Percentiles rank a stretch among this genome's conserved stretches.
Evolutionary conservation across 2,888 invertebrate species (phyloP).

Genomic region (Agonopterix subpropinquella): DNA sequence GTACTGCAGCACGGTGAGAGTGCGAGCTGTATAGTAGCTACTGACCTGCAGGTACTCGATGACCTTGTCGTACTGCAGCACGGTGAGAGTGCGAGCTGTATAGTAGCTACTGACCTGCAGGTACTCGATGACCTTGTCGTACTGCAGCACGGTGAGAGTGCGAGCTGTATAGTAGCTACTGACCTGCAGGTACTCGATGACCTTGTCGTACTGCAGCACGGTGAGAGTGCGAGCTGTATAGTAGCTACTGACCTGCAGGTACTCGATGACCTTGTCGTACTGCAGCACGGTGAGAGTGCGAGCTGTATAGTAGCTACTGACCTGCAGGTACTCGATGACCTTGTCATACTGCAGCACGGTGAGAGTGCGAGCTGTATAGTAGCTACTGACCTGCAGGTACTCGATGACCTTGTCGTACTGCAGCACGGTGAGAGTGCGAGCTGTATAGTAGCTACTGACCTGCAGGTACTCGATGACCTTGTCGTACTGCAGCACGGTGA

Average conservation of each 20-base stretch:
- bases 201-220: slow-evolving; percentile 85
- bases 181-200: slow-evolving; percentile 76
- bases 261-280: no score
- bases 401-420: slow-evolving; percentile 87
- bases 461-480: slow-evolving; percentile 86
- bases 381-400: slow-evolving; percentile 49
- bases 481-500: slow-evolving; percentile 76
- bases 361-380: no score
- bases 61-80: slow-evolving; percentile 86
- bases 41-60: slow-evolving; percentile 71
- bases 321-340: slow-evolving; percentile 6
- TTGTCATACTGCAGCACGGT: slow-evolving; percentile 70
- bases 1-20: no score
- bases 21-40: no score
- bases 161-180: slow-evolving; percentile 33
- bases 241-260: no score
- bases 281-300: no score
- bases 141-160: slow-evolving; percentile 84
- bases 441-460: slow-evolving; percentile 70
- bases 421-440: slow-evolving; percentile 80
- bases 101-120: slow-evolving; percentile 39
- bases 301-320: no score
- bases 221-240: slow-evolving; percentile 76
- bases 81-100: slow-evolving; percentile 77
- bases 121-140: slow-evolving; percentile 82